Evolutionary conservation across 1,140 invertebrate genomes (phyloP).

Genomic region (Papilio helenus): DNA sequence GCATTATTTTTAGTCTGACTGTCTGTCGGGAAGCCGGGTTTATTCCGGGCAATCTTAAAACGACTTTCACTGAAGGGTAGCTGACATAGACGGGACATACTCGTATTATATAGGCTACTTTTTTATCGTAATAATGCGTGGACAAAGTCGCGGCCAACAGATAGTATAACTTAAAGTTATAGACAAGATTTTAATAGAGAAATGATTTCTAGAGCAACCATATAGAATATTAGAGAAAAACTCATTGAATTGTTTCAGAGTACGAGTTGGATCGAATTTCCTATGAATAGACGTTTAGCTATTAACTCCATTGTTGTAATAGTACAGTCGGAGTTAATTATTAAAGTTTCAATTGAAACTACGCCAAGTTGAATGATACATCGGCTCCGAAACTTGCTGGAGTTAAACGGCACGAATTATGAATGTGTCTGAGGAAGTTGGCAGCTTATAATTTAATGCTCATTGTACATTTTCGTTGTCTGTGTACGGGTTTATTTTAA

Average conservation of each 20-base stretch:
- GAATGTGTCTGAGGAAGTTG: not conserved
- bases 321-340: slow-evolving; percentile 16
- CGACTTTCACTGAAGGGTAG: too few species aligned
- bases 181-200: too few species aligned
- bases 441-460: not conserved
- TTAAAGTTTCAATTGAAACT: slow-evolving; percentile 26
- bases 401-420: slow-evolving; percentile 19
- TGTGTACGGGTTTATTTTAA: not conserved
- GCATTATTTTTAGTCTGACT: too few species aligned
- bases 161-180: too few species aligned
- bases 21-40: too few species aligned
- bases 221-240: not conserved
- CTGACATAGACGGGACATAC: too few species aligned
- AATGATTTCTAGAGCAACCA: too few species aligned
- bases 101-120: too few species aligned
- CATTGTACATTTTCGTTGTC: not conserved
- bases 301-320: not conserved
- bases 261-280: not conserved
- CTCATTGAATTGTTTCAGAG: not conserved
- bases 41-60: too few species aligned
- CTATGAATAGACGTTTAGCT: not conserved
- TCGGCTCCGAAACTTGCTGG: not conserved
- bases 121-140: too few species aligned
- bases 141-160: too few species aligned
- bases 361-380: not conserved